Base-by-base conservation (phyloP, 2,113 vertebrate genomes). In the Microcebus tavaratra region DNA sequence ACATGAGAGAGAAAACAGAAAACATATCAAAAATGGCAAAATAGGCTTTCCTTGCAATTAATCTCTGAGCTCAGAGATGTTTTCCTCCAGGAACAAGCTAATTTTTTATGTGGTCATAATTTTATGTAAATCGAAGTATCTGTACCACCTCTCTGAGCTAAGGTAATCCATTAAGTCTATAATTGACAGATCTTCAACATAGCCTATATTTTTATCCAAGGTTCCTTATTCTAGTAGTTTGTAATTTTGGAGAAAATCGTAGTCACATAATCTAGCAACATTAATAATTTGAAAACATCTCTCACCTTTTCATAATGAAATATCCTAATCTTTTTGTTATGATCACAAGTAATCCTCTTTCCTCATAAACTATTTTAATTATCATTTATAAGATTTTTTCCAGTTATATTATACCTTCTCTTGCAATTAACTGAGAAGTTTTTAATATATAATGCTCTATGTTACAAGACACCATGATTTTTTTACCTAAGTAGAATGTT, bases 241-340 rank as follows among this genome's bases (percentile, higher is more conserved):
- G 81, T 25, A 78, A 34, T 96, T 80, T 92, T 42, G 8, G 8
- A 34, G 18, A 48, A 79, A 86, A 84, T 75, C 3, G 61, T 3
- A 34, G 36, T 63, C 5, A 75, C 27, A 34, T 14, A 63, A 75
- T n/a, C 13, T 39, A 82, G 59, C 42, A 17, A 79, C 1, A 29
- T 36, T 39, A 73, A 76, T 25, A 81, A n/a, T 59, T 39, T 78
- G 31, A 79, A 95, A 83, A 70, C 27, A 53, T 18, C 13, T 85
- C 39, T 94, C 50, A 45, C 42, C 39, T 87, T 95, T 75, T 76
- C 72, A 89, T 39, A 88, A 88, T 78, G 61, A 83, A 92, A 27
- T 34, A 83, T 18, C 4, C 48, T 23, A 78, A 48, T 85, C 45
- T 12, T 82, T 45, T 53, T 72, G 29, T 59, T 55, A 75, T 48